Evolutionary conservation across 23 tunicate genomes (phyloP).

Genomic region (Corella eumyota): DNA sequence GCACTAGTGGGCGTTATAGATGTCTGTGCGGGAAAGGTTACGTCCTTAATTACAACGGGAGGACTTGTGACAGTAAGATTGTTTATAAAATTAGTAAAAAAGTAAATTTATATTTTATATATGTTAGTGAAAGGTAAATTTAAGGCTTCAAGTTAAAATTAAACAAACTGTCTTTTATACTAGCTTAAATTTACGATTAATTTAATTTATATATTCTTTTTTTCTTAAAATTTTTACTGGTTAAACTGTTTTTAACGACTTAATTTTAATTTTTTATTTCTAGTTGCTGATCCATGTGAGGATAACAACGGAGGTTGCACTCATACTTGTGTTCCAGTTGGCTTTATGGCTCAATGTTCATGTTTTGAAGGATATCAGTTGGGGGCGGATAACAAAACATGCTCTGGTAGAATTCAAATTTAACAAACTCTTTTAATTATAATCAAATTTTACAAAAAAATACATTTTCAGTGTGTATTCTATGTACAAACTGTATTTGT

Average conservation of each 20-base stretch:
- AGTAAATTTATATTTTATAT: neutral
- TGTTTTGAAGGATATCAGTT: conserved; percentile 83
- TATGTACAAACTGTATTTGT: too few species aligned
- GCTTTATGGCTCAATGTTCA: conserved; percentile 74
- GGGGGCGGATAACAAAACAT: conserved; percentile 32
- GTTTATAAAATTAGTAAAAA: too few species aligned
- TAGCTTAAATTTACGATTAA: too few species aligned
- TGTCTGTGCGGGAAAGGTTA: conserved; percentile 66
- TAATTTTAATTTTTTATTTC: conserved; percentile 1
- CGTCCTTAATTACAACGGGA: conserved; percentile 66
- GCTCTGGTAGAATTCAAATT: conserved; percentile 22
- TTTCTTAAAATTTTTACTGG: too few species aligned
- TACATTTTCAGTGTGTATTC: too few species aligned
- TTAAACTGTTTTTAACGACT: too few species aligned
- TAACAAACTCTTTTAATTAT: neutral
- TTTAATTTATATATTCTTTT: too few species aligned
- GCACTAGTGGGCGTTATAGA: conserved; percentile 45
- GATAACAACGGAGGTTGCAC: conserved; percentile 86
- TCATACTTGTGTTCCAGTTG: conserved; percentile 85
- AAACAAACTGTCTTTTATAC: too few species aligned
- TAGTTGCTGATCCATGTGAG: conserved; percentile 91
- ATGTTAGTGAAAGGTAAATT: too few species aligned
- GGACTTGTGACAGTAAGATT: conserved; percentile 83
- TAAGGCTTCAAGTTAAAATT: too few species aligned
- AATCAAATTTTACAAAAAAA: too few species aligned